A percentile compares a stretch with the other conserved stretches of the same genome.
Evolutionary conservation across 2,888 invertebrate species (phyloP).

Genomic region (Chaetoderma sp.): DNA sequence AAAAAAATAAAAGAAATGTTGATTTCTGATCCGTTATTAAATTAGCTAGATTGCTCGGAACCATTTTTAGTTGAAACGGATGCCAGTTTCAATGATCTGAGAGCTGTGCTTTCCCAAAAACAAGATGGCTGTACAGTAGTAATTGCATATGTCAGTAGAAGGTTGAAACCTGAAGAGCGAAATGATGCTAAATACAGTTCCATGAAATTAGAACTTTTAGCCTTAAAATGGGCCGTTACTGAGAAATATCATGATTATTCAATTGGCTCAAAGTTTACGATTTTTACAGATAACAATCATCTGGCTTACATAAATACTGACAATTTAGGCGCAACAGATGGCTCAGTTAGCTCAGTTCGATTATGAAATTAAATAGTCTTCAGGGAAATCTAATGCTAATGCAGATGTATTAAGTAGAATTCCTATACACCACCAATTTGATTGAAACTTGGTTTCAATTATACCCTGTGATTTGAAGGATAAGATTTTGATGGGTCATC

Average conservation of each 20-base stretch:
- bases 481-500: no score
- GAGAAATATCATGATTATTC: conserved; percentile 33
- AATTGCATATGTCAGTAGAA: conserved; percentile 37
- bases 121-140: conserved; percentile 24
- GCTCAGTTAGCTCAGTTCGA: conserved; percentile 35
- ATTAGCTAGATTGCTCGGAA: conserved; percentile 33
- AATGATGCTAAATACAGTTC: conserved; percentile 36
- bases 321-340: conserved; percentile 39
- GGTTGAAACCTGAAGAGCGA: conserved; percentile 27
- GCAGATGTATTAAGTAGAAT: conserved; percentile 36
- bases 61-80: conserved; percentile 39
- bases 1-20: conserved; percentile 23
- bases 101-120: conserved; percentile 37
- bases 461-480: no score
- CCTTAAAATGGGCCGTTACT: conserved; percentile 37
- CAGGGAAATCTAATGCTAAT: conserved; percentile 29
- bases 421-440: no score
- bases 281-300: conserved; percentile 33
- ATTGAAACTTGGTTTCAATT: no score
- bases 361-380: conserved; percentile 32
- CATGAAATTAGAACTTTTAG: conserved; percentile 38
- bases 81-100: conserved; percentile 31
- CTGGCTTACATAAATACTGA: conserved; percentile 27
- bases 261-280: conserved; percentile 26
- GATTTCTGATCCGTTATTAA: conserved; percentile 31